These are phyloP conservation scores for Caenorhabditis angaria DNA, from an alignment of 2,888 invertebrate genomes.

Conservation along the genomic window DNA sequence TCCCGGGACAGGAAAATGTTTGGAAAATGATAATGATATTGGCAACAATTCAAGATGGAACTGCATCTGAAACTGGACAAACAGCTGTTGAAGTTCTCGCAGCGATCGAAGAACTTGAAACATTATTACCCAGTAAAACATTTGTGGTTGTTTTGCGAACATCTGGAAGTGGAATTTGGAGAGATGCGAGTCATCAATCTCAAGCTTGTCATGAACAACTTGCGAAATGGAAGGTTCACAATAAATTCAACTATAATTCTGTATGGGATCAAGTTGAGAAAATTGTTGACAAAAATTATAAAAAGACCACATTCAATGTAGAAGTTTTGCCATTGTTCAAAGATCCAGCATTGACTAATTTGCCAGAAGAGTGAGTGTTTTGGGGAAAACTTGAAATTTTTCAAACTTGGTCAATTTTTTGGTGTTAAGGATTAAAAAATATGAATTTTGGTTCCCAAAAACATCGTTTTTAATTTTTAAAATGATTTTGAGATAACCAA, in stretches of 20 bases:
- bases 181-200: slow-evolving; percentile 48
- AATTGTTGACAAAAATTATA: slow-evolving; percentile 57
- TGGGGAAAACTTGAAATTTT: neutral
- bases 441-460: too few species aligned
- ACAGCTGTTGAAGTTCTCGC: slow-evolving; percentile 58
- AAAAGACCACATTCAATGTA: slow-evolving; percentile 49
- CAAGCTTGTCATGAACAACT: slow-evolving; percentile 50
- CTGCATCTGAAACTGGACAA: slow-evolving; percentile 58
- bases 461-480: too few species aligned
- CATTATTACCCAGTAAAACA: slow-evolving; percentile 47
- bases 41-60: slow-evolving; percentile 57
- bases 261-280: slow-evolving; percentile 60
- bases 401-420: too few species aligned
- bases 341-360: slow-evolving; percentile 50
- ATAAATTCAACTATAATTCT: slow-evolving; percentile 52
- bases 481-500: too few species aligned
- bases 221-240: slow-evolving; percentile 53
- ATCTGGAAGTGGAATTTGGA: slow-evolving; percentile 58
- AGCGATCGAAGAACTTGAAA: slow-evolving; percentile 50
- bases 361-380: slow-evolving; percentile 48
- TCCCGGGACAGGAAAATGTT: slow-evolving; percentile 38
- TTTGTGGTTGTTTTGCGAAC: slow-evolving; percentile 51
- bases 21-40: slow-evolving; percentile 59
- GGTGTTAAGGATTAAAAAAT: too few species aligned
- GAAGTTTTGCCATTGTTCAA: slow-evolving; percentile 55